Base-by-base conservation (phyloP, 2,113 vertebrate genomes). In the Pyxicephalus adspersus region DNA sequence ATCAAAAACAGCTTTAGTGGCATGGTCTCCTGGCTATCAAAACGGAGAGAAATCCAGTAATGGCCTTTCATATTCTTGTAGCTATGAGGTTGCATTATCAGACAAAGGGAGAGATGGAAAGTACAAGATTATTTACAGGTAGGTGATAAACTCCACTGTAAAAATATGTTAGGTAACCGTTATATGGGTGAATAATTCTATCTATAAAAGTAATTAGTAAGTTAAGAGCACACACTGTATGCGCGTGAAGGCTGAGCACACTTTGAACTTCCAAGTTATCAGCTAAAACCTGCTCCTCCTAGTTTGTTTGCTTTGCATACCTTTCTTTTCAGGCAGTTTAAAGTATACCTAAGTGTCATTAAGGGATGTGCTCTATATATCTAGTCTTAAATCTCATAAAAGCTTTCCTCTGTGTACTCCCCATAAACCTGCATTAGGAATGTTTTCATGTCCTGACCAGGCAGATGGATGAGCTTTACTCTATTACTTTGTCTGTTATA, bases 41-140 rank as follows among this genome's bases (percentile, higher is more conserved):
- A 95, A 92, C 83, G 89, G 91, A 76, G 93, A 93, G 29, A 92
- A 94, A 86, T 94, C 94, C 86, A 93, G 86, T 83, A 96, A 96
- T 0, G 92, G 94, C 83, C 93, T 96, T 79, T 93, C 95, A 23
- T 94, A 94, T 85, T 91, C 94, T 81, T 98, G 95, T 90, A 95
- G 92, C 88, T 99, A 96, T 0, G 97, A 99, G 88, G 93, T 99
- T 76, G 94, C 95, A 86, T 94, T 98, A 85, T 98, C 97, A 0
- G 97, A 99, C 84, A 98, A 97, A 90, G 97, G 97, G 51, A 94
- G 94, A 29, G 97, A 98, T 71, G 96, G 96, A 84, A 98, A 98
- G 83, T 98, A 95, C 90, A 95, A 95, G 86, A 88, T 94, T 76
- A 93, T 99, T 90, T 99, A 99, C 95, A 97, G 97, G 97, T 98